Conservation (phyloP, 2,113 vertebrate species). For the Heterotis niloticus region DNA sequence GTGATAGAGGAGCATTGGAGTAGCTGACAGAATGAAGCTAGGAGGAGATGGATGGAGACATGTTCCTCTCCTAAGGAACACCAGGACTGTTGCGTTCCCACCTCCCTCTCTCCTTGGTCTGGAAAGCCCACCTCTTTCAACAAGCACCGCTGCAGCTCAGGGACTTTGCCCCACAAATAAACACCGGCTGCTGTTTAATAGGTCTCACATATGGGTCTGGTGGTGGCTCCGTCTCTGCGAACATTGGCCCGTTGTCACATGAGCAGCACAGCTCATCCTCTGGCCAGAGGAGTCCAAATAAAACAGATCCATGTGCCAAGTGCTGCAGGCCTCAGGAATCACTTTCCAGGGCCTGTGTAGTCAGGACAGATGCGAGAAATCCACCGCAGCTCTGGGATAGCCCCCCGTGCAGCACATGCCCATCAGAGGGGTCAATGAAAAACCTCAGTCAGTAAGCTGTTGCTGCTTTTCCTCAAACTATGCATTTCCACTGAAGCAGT, state of each 20-base stretch:
- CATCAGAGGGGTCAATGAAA: constrained; percentile 55
- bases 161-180: constrained; percentile 52
- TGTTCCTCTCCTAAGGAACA: not conserved
- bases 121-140: constrained; percentile 19
- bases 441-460: constrained; percentile 54
- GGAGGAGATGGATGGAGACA: too few relatives aligned
- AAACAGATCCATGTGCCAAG: constrained; percentile 62
- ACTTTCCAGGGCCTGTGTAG: constrained; percentile 67
- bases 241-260: constrained; percentile 48
- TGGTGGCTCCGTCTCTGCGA: constrained; percentile 55
- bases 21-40: too few relatives aligned
- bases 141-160: constrained; percentile 31
- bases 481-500: constrained; percentile 43
- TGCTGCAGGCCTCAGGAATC: constrained; percentile 65
- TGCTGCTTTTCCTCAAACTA: constrained; percentile 49
- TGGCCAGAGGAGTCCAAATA: constrained; percentile 68
- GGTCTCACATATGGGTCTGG: constrained; percentile 57
- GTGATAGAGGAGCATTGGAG: not conserved
- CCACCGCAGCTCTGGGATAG: constrained; percentile 52
- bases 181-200: constrained; percentile 53
- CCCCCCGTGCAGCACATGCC: constrained; percentile 28
- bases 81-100: constrained; percentile 27
- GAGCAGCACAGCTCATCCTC: constrained; percentile 66
- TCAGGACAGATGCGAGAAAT: constrained; percentile 37
- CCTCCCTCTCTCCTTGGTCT: constrained; percentile 31